Evolutionary conservation across 2,888 invertebrate species (phyloP).

Genomic region (Pandemis heparana): DNA sequence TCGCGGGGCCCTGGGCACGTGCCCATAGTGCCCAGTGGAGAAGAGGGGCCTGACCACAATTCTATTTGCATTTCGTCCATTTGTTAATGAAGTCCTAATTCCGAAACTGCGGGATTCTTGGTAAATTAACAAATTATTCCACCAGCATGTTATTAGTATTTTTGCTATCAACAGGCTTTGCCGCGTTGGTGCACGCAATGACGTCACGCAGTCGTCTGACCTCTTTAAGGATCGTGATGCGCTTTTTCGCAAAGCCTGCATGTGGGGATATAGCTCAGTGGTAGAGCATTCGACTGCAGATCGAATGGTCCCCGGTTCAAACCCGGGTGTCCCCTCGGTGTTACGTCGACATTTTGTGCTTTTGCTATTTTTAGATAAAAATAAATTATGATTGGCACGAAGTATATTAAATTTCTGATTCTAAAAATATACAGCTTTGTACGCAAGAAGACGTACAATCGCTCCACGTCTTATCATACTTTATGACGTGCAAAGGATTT

Average conservation of each 20-base stretch:
- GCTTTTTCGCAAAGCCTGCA: slow-evolving; percentile 16
- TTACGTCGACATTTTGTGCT: slow-evolving; percentile 6
- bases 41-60: too few relatives aligned
- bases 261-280: slow-evolving; percentile 79
- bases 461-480: too few relatives aligned
- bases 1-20: too few relatives aligned
- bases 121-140: not conserved
- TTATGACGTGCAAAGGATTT: too few relatives aligned
- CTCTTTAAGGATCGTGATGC: not conserved
- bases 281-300: slow-evolving; percentile 82
- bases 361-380: not conserved
- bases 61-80: too few relatives aligned
- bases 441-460: too few relatives aligned
- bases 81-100: too few relatives aligned
- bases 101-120: not conserved
- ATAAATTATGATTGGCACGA: too few relatives aligned
- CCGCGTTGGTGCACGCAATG: slow-evolving; percentile 12
- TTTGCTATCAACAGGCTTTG: not conserved
- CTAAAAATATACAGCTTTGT: too few relatives aligned
- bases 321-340: slow-evolving; percentile 77
- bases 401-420: too few relatives aligned
- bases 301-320: slow-evolving; percentile 82
- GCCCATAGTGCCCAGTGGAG: too few relatives aligned
- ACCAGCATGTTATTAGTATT: too few relatives aligned
- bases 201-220: slow-evolving; percentile 20